Percentiles rank a stretch among this genome's conserved stretches.
Evolutionary conservation across 2,888 invertebrate species (phyloP).

Genomic region (Cenopis cana): DNA sequence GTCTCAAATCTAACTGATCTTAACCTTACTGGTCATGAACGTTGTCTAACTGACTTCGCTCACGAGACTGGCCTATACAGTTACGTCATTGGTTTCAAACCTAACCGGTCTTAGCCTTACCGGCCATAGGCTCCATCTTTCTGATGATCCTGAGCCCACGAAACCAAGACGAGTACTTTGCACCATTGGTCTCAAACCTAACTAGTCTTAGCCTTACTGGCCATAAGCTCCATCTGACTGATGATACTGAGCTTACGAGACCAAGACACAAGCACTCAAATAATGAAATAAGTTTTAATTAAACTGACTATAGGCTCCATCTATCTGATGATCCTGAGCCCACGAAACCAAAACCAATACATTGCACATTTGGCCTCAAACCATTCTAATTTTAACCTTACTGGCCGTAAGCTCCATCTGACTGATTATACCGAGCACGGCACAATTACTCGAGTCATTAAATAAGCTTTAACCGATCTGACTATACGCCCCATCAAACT

Average conservation of each 20-base stretch:
- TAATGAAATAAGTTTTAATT: not conserved
- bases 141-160: constrained; percentile 2
- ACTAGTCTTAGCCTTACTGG: no score
- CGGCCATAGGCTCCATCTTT: constrained; percentile 9
- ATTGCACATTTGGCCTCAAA: not conserved
- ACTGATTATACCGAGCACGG: not conserved
- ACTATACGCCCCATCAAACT: not conserved
- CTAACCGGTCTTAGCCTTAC: constrained; percentile 28
- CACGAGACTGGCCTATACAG: constrained; percentile 2
- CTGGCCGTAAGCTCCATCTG: constrained; percentile 1
- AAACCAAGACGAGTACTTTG: not conserved
- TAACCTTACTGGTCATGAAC: constrained; percentile 23
- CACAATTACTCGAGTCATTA: not conserved
- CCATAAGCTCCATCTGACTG: constrained; percentile 4
- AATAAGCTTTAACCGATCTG: not conserved
- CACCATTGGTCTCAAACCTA: not conserved
- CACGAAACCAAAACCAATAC: not conserved
- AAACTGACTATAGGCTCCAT: not conserved
- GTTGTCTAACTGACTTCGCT: not conserved
- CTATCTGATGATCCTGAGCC: no score
- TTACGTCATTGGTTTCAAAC: constrained; percentile 7
- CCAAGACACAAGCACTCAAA: not conserved
- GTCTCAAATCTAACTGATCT: constrained; percentile 32
- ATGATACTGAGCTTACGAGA: constrained; percentile 18
- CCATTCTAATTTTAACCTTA: no score